Evolutionary conservation across 2,888 invertebrate species (phyloP), one percentile per base, ranked within the genome.

Genomic region (Hydroisotoma schaefferi): DNA sequence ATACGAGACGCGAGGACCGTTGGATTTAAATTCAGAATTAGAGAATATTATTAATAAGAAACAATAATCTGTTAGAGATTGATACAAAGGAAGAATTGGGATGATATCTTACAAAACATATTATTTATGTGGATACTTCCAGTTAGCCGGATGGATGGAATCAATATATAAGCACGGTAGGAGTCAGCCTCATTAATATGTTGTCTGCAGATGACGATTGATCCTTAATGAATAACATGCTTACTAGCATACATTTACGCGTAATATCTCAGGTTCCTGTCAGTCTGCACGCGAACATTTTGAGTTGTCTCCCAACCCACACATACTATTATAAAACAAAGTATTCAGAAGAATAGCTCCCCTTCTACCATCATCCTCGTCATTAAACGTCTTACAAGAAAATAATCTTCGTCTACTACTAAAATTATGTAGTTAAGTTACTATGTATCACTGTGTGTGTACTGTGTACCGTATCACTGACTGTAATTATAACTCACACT

Each of bases 131-230:
- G n/a, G n/a, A n/a, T n/a, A n/a, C n/a, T n/a, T n/a, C 20, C 40
- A 40, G 40, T 5, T 18, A 15, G n/a, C 40, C 20, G 20, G n/a
- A 15, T 40, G 40, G 40, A 40, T 40, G n/a, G n/a, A 40, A 40
- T 40, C 20, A 20, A 40, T 15, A 5, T 15, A n/a, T n/a, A n/a
- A 4, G n/a, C 5, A 40, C 40, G 40, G 40, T 18, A 23, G 23
- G 46, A 46, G 23, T 62, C 51, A 40, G 58, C 58, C 66, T 66
- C 66, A 66, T 66, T 66, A 61, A 61, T 58, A 66, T 63, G 63
- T 60, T 51, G 63, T 63, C 49, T 57, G 46, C 66, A 66, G 66
- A 66, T 66, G 66, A 66, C 63, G 63, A 66, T 66, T 66, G 63
- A 61, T 66, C 59, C 56, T 53, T 66, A 61, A 63, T 66, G 59